phyloP scores from a whole-genome alignment of 2,888 invertebrate species.

The Cistogaster globosa region DNA sequence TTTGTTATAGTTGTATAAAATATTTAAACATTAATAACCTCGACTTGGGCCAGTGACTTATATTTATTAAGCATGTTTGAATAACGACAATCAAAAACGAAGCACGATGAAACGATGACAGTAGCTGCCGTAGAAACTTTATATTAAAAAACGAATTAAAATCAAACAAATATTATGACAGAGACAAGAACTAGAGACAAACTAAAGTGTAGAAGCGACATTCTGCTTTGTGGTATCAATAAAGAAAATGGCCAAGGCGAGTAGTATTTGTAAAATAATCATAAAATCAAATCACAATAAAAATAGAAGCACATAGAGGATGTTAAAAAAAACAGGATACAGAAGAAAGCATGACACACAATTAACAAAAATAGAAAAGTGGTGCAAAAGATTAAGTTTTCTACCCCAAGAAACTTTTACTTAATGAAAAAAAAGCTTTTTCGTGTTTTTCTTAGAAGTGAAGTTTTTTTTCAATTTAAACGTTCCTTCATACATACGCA shows the following conservation, averaged over 20 bases:
- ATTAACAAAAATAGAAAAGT: constrained; percentile 66
- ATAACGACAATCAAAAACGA: constrained; percentile 39
- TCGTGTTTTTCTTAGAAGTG: background rate
- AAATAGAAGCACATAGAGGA: constrained; percentile 39
- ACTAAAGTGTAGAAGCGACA: constrained; percentile 8
- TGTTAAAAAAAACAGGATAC: constrained; percentile 42
- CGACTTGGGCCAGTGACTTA: constrained; percentile 70
- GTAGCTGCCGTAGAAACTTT: constrained; percentile 7
- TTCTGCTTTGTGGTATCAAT: constrained; percentile 58
- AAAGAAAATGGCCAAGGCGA: constrained; percentile 31
- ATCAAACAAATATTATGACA: constrained; percentile 17
- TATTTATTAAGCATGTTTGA: constrained; percentile 57
- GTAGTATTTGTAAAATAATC: constrained; percentile 28
- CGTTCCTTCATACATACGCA: no score
- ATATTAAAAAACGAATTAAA: constrained; percentile 13
- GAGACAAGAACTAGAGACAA: constrained; percentile 12
- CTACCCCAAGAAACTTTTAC: constrained; percentile 34
- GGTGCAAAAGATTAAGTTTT: constrained; percentile 66
- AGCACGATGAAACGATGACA: constrained; percentile 3
- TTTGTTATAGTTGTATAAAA: background rate
- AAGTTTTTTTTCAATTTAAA: background rate
- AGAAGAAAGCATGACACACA: constrained; percentile 55
- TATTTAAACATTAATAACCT: constrained; percentile 62
- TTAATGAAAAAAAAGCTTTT: constrained; percentile 33
- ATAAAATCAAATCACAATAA: constrained; percentile 6